Evolutionary conservation across 1,140 invertebrate genomes (phyloP).

Genomic region (Pogonus chalceus): DNA sequence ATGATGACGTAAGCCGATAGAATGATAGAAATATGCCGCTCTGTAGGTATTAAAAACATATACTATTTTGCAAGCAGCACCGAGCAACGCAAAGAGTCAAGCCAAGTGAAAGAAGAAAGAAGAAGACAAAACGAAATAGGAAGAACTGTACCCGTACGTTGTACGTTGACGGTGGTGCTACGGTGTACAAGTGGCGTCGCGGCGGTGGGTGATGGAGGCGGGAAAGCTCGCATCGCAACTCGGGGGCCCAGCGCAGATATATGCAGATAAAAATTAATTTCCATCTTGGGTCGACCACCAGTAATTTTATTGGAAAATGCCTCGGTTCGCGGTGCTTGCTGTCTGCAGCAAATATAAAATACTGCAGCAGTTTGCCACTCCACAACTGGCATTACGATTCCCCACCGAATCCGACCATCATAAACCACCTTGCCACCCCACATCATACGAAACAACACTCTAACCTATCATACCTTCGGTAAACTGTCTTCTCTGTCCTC

Average conservation of each 20-base stretch:
- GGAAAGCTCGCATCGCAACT: slow-evolving; percentile 4
- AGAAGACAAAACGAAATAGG: background rate
- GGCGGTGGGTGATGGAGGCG: too few species aligned
- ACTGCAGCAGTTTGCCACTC: slow-evolving; percentile 14
- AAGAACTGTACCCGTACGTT: background rate
- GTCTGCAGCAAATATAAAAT: slow-evolving; percentile 19
- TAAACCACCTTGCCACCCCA: background rate
- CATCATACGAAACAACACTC: background rate
- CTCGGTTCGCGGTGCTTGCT: slow-evolving; percentile 13
- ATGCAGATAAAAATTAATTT: slow-evolving; percentile 22
- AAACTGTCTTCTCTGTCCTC: too few species aligned
- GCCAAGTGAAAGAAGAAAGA: background rate
- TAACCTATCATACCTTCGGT: too few species aligned
- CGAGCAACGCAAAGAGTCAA: too few species aligned
- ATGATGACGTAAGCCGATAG: too few species aligned
- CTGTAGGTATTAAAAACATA: too few species aligned
- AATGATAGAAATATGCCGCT: too few species aligned
- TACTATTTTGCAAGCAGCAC: too few species aligned
- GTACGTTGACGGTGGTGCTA: too few species aligned
- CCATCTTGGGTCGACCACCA: slow-evolving; percentile 16
- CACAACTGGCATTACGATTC: too few species aligned
- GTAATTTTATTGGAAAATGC: slow-evolving; percentile 21
- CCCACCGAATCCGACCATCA: too few species aligned
- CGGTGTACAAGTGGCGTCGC: too few species aligned
- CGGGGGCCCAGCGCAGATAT: slow-evolving; percentile 2